A percentile compares a stretch with the other conserved stretches of the same genome.
Conservation (phyloP, 2,797 vertebrate genomes). For the Heliangelus exortis region DNA sequence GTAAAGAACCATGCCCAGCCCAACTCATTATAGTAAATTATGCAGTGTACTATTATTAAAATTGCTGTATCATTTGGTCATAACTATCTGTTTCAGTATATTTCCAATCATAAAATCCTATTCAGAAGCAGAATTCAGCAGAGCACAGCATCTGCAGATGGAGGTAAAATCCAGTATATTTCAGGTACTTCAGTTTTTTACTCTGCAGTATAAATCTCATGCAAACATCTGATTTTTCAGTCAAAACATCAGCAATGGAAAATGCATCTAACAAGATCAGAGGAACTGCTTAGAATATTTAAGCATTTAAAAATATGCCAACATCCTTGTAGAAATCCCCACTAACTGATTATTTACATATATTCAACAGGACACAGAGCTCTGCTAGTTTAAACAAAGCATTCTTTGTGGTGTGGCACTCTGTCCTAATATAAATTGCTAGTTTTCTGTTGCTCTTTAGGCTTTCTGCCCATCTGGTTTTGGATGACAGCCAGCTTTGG, state of each 20-base stretch:
- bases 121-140: background rate
- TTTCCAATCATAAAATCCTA: background rate
- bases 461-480: conserved; percentile 38
- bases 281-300: background rate
- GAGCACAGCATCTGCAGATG: background rate
- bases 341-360: background rate
- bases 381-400: conserved; percentile 40
- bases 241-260: background rate
- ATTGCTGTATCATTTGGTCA: background rate
- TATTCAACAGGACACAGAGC: background rate
- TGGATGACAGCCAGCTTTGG: conserved; percentile 42
- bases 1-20: background rate
- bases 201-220: background rate
- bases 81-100: background rate
- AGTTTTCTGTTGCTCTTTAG: conserved; percentile 39
- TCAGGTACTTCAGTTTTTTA: background rate
- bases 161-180: background rate
- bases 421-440: conserved; percentile 20
- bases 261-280: background rate
- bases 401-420: conserved; percentile 11
- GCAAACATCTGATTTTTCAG: background rate
- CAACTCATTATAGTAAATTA: background rate
- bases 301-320: conserved; percentile 32
- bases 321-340: background rate
- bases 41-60: background rate